Conservation (phyloP, 2,888 invertebrate genomes). For the Nyleta sp. region DNA sequence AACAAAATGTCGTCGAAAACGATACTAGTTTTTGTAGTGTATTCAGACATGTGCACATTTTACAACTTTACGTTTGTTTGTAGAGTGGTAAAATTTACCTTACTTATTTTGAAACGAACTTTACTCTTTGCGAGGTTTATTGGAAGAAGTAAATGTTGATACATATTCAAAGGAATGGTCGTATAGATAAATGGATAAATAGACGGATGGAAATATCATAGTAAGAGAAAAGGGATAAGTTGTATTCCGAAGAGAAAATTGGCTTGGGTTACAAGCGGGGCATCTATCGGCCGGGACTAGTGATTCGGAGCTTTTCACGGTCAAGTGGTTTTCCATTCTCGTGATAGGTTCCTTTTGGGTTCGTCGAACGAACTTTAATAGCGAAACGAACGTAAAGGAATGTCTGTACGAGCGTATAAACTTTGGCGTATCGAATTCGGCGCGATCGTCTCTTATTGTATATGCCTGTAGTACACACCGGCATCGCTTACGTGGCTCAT, state of each 20-base stretch:
- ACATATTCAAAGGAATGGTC: neutral
- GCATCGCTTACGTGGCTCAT: conserved; percentile 25
- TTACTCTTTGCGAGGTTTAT: too few relatives aligned
- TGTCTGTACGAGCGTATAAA: conserved; percentile 37
- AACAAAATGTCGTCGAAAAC: too few relatives aligned
- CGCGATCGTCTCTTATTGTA: conserved; percentile 47
- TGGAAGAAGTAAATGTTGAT: neutral
- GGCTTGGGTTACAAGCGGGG: conserved; percentile 53
- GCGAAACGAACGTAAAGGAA: conserved; percentile 54
- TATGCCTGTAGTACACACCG: conserved; percentile 18
- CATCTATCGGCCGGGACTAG: conserved; percentile 57
- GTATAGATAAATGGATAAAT: neutral
- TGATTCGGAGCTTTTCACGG: conserved; percentile 67
- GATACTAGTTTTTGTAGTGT: too few relatives aligned
- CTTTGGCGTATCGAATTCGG: conserved; percentile 45
- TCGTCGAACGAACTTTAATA: conserved; percentile 48
- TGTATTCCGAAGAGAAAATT: conserved; percentile 66
- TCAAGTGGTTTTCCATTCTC: conserved; percentile 58
- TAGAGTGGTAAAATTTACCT: too few relatives aligned
- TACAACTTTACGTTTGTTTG: too few relatives aligned
- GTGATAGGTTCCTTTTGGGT: conserved; percentile 47
- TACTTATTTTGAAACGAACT: too few relatives aligned
- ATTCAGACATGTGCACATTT: too few relatives aligned
- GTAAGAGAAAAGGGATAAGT: conserved; percentile 60
- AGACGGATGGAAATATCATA: conserved; percentile 32